Percentiles rank a stretch among this genome's conserved stretches.
Evolutionary conservation across 2,888 invertebrate species (phyloP).

Genomic region (Noctua janthe): DNA sequence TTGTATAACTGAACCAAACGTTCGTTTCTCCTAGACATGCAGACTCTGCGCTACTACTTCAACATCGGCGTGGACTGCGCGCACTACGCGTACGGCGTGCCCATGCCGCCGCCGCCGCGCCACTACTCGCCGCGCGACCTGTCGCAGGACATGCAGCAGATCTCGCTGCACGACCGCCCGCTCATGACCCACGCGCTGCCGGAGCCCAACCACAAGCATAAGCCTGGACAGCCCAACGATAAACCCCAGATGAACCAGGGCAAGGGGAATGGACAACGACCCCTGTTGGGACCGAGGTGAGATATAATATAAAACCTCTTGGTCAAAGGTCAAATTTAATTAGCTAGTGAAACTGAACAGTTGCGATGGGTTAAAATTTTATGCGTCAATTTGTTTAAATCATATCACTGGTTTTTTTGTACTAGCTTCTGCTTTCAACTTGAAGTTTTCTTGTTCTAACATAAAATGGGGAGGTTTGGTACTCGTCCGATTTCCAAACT

Average conservation of each 20-base stretch:
- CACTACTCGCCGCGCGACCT: conserved; percentile 79
- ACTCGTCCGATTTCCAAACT: background rate
- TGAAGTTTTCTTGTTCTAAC: too few relatives aligned
- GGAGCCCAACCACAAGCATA: conserved; percentile 77
- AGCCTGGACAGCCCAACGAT: conserved; percentile 70
- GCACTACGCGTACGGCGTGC: conserved; percentile 83
- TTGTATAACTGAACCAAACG: background rate
- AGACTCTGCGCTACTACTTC: conserved; percentile 92
- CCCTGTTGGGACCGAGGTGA: conserved; percentile 84
- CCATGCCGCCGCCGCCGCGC: conserved; percentile 67
- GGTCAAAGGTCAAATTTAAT: background rate
- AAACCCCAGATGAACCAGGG: conserved; percentile 75
- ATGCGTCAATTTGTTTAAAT: background rate
- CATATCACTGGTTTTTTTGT: background rate
- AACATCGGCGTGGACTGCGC: conserved; percentile 92
- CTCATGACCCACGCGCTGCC: conserved; percentile 38
- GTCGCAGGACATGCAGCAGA: conserved; percentile 84
- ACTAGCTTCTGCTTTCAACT: background rate
- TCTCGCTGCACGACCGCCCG: conserved; percentile 80
- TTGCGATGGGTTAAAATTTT: background rate
- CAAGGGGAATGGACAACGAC: conserved; percentile 82
- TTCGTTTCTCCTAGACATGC: conserved; percentile 82
- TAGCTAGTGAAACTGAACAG: background rate
- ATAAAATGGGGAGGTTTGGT: background rate
- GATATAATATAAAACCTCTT: background rate